A percentile compares a stretch with the other conserved stretches of the same genome.
Conservation (phyloP, 2,888 invertebrate species). For the Anoncus sp. region DNA sequence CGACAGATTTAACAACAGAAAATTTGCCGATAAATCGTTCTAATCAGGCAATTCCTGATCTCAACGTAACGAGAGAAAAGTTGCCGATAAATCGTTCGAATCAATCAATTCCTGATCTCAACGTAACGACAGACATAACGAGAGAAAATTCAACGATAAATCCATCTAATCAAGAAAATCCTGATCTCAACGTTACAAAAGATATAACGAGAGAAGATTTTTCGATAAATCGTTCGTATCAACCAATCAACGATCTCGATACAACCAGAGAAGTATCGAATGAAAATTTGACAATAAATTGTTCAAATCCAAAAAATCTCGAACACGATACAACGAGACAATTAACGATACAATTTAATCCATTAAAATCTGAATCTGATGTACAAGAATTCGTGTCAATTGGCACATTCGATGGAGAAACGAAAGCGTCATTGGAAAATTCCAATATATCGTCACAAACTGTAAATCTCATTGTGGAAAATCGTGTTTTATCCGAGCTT, state of each 20-base stretch:
- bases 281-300: not conserved
- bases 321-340: not conserved
- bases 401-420: slow-evolving; percentile 28
- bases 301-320: too few species aligned
- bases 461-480: not conserved
- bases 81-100: not conserved
- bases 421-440: slow-evolving; percentile 12
- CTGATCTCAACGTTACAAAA: slow-evolving; percentile 17
- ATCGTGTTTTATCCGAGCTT: not conserved
- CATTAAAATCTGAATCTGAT: not conserved
- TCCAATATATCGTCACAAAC: not conserved
- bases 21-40: not conserved
- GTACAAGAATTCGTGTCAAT: slow-evolving; percentile 38
- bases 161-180: not conserved
- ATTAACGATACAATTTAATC: too few species aligned
- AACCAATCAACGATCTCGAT: slow-evolving; percentile 7
- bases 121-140: not conserved
- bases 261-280: slow-evolving; percentile 21
- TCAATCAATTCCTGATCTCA: not conserved
- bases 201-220: slow-evolving; percentile 5
- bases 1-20: slow-evolving; percentile 3
- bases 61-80: not conserved
- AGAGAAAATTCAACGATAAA: not conserved
- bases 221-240: not conserved
- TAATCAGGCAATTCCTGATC: not conserved